A percentile compares a stretch with the other conserved stretches of the same genome.
Conservation (phyloP, 2,888 invertebrate species). For the Netelia inedita region DNA sequence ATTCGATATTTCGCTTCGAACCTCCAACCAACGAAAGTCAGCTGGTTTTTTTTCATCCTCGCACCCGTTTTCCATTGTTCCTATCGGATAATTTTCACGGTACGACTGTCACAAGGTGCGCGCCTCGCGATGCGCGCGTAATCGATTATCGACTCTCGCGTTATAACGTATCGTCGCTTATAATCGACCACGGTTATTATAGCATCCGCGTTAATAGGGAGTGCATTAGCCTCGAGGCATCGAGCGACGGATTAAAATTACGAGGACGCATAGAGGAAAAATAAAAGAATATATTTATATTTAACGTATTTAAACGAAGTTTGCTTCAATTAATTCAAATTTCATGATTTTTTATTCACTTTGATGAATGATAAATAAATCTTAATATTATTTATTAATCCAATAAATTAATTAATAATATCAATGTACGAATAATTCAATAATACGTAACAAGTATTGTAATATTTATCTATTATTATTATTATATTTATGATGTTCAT, state of each 20-base stretch:
- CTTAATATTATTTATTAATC: no score
- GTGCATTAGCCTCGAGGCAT: conserved; percentile 36
- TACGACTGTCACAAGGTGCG: conserved; percentile 49
- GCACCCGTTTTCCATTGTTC: conserved; percentile 35
- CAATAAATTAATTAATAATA: no score
- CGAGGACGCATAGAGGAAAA: no score
- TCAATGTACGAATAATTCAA: no score
- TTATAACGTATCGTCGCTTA: conserved; percentile 23
- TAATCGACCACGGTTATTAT: conserved; percentile 25
- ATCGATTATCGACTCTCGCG: conserved; percentile 17
- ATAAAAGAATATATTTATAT: no score
- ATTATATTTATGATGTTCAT: no score
- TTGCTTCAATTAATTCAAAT: no score
- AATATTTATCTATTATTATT: no score
- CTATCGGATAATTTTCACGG: conserved; percentile 49
- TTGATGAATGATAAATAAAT: no score
- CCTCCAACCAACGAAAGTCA: conserved; percentile 38
- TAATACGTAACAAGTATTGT: no score
- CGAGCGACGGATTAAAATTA: background rate
- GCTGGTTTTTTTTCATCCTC: conserved; percentile 39
- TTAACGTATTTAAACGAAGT: no score
- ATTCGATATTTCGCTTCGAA: conserved; percentile 45
- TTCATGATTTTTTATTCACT: no score
- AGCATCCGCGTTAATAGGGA: background rate
- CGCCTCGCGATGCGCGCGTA: conserved; percentile 39